Evolutionary conservation across 30 jellyfish, hydroid and myxozoan species (phyloP).

Genomic region (Mastigias papua): DNA sequence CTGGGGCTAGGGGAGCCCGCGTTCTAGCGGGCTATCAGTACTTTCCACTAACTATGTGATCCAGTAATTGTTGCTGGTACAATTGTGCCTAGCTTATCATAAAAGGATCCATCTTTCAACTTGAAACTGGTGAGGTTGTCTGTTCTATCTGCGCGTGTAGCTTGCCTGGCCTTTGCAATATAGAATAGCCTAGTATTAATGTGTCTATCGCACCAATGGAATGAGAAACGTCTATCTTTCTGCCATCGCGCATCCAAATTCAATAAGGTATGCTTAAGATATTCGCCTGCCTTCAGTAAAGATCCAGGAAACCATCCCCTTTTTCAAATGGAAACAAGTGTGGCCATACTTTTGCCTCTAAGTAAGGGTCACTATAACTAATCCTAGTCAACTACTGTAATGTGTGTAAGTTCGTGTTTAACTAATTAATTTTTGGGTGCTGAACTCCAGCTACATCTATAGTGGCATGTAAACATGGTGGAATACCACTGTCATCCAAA

Average conservation of each 20-base stretch:
- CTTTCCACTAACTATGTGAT: not conserved
- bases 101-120: too few relatives aligned
- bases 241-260: constrained; percentile 6
- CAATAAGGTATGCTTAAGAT: not conserved
- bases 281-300: too few relatives aligned
- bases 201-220: not conserved
- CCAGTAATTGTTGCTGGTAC: not conserved
- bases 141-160: not conserved
- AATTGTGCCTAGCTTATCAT: not conserved
- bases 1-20: too few relatives aligned
- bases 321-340: not conserved
- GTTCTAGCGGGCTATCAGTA: too few relatives aligned
- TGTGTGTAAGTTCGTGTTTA: not conserved
- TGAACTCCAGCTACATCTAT: constrained; percentile 3
- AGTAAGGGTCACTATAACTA: too few relatives aligned
- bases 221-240: constrained; percentile 1
- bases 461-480: not conserved
- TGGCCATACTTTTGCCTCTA: too few relatives aligned
- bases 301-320: constrained; percentile 9
- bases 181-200: too few relatives aligned
- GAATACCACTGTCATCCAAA: not conserved
- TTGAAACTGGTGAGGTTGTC: not conserved
- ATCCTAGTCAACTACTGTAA: not conserved
- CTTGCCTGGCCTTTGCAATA: not conserved
- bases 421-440: not conserved